Evolutionary conservation across 2,888 invertebrate species (phyloP), one percentile per base, ranked within the genome.

Genomic region (Sesia bembeciformis): DNA sequence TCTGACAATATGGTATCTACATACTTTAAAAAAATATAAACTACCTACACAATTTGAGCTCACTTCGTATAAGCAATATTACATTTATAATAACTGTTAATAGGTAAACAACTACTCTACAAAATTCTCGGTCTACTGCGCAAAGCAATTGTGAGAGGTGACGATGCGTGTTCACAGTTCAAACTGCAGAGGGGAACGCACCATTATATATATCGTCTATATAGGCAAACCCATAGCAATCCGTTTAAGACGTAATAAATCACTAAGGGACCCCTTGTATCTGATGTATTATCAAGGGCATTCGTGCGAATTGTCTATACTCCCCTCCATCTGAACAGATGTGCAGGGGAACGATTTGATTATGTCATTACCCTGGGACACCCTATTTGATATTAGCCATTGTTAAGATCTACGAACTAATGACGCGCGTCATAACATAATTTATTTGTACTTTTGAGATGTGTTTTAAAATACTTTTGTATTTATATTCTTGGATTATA

Each of bases 171-270:
- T 8, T 46, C 46, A 8, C 46, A 5, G 8, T 39, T 8, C 38
- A 50, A 50, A 50, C 39, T 50, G 38, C 23, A 50, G 39, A 39
- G 50, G 49, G 50, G 50, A 3, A 3, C 39, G 58, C 62, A 59
- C 58, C 60, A 57, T 64, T 62, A 62, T 57, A 61, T 62, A 62
- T 57, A 61, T 60, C 62, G 72, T 77, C 79, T 81, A 72, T 76
- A 46, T 46, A 46, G 8, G 72, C 71, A 73, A 72, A 67, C 74
- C 68, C 67, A 70, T 69, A 68, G 68, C 76, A 80, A 86, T 84
- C 80, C 81, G 75, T 83, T 84, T 84, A 82, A 78, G 77, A 76
- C 73, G 76, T 74, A 78, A 86, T 87, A 86, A 84, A 86, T 87
- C 84, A 85, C 80, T 72, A 67, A 56, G 60, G 63, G 66, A 67